Evolutionary conservation across 2,113 vertebrate species (phyloP), one percentile per base, ranked within the genome.

Genomic region (Pithys albifrons): DNA sequence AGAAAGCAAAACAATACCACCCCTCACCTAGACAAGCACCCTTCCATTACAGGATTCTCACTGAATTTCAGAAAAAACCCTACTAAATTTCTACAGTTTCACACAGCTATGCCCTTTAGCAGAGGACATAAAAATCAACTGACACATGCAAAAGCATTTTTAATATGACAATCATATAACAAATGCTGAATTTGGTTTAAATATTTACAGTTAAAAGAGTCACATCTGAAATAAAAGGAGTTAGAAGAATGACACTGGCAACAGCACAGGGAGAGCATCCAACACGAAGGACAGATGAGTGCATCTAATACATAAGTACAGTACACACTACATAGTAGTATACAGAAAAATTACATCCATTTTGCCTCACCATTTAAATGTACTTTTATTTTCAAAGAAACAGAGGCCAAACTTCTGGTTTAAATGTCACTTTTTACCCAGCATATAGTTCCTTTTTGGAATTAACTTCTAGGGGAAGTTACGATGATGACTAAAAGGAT

Each of bases 1-100:
- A 97, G 96, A 89, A 93, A 93, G 95, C 91, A 81, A 92, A 95
- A 95, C 75, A 86, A 69, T n/a, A 93, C 61, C 85, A 78, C 46
- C 71, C 61, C 80, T 93, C 87, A 81, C 51, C 76, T 46, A 96
- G 70, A 54, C 89, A 22, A 93, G 79, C 45, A 91, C 52, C 85
- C 49, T 72, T 89, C n/a, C 46, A 54, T 78, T 81, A 85, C 41
- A 86, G 83, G 70, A 88, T 28, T 85, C 82, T 70, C 52, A 64
- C 4, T 43, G 20, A 39, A 81, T 72, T 66, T 84, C 45, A 93
- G 46, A 6, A 93, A 72, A 80, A 74, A 69, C 12, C 1, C 43
- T 54, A 74, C 35, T 64, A 48, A 69, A 75, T 78, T 81, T 55
- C 15, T 88, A 57, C 64, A 37, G 57, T 89, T 91, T 78, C 93